Base-by-base conservation (phyloP, 2,113 vertebrate species). In the Aptenodytes patagonicus region DNA sequence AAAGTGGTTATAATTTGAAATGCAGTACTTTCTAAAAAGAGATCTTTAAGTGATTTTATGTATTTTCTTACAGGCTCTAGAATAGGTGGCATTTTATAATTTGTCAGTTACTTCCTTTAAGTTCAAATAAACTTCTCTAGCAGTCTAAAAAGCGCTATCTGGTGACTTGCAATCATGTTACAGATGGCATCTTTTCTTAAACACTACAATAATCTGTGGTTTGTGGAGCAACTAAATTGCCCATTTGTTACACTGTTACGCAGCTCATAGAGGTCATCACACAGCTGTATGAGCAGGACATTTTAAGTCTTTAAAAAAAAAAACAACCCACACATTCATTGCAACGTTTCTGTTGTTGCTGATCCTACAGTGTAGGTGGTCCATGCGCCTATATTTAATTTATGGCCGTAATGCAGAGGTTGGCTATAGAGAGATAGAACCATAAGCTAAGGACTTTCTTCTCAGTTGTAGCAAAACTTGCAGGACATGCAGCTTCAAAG, bases 171-270 rank as follows among this genome's bases (percentile, higher is more conserved):
- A 77, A 3, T 77, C 87, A 1, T 54, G 55, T 94, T 94, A 60
- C 85, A 93, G 75, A 73, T 90, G 90, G 58, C 54, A 80, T 83
- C 28, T 88, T 77, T 83, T 90, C 83, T 86, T 95, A 89, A 91
- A 78, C 25, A 46, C 28, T 62, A 26, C 87, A 78, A 6, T 93
- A 90, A 83, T 77, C 42, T 77, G 64, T 94, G 80, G 38, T 83
- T 91, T 62, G 79, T 92, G 82, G n/a, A 78, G 46, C 42, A 86
- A 73, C 44, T 90, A 36, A 94, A 86, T 88, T 90, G 73, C 51
- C 46, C 68, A 17, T 93, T 85, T 90, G 54, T 77, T 94, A 49
- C 75, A 46, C 62, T 70, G 38, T 49, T 92, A 54, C 0, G 0
- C 40, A 51, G 54, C 81, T 92, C 11, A 0, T 22, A 80, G 75